Percentiles rank a stretch among this genome's conserved stretches.
These are phyloP conservation scores for Melinaea menophilus DNA, from an alignment of 2,888 invertebrate species.

Conservation along the genomic window DNA sequence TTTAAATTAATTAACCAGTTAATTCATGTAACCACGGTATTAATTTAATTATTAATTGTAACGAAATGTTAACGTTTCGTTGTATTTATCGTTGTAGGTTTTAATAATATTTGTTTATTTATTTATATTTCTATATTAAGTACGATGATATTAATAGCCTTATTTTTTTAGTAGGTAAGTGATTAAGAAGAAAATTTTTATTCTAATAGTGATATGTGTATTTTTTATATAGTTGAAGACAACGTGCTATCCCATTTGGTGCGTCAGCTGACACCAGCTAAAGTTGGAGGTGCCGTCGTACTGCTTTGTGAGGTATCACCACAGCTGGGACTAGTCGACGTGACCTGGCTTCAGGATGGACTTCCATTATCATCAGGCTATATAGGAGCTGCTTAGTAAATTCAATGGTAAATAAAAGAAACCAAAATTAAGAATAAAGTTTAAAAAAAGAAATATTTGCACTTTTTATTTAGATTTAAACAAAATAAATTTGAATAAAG, in stretches of 20 bases:
- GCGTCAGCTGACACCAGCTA: slow-evolving; percentile 63
- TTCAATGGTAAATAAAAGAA: not conserved
- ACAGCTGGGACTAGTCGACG: slow-evolving; percentile 59
- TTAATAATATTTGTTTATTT: too few species aligned
- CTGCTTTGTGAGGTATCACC: slow-evolving; percentile 65
- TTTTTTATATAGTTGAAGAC: slow-evolving; percentile 56
- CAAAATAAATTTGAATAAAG: not conserved
- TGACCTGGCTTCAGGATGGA: slow-evolving; percentile 69
- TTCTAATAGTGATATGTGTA: not conserved
- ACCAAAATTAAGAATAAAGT: too few species aligned
- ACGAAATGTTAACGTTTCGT: not conserved
- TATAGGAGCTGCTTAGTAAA: slow-evolving; percentile 54
- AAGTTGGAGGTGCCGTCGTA: slow-evolving; percentile 59
- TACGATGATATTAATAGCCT: too few species aligned
- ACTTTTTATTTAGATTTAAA: too few species aligned
- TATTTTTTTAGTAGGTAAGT: too few species aligned
- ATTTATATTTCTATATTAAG: too few species aligned
- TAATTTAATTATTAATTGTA: not conserved
- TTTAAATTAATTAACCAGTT: not conserved
- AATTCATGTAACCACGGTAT: too few species aligned
- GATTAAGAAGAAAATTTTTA: not conserved
- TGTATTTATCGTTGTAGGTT: not conserved
- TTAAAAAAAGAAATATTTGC: too few species aligned
- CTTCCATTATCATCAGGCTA: slow-evolving; percentile 61
- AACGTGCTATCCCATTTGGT: slow-evolving; percentile 56